Evolutionary conservation across 2,113 vertebrate genomes (phyloP).

Genomic region (Pelecanus crispus): DNA sequence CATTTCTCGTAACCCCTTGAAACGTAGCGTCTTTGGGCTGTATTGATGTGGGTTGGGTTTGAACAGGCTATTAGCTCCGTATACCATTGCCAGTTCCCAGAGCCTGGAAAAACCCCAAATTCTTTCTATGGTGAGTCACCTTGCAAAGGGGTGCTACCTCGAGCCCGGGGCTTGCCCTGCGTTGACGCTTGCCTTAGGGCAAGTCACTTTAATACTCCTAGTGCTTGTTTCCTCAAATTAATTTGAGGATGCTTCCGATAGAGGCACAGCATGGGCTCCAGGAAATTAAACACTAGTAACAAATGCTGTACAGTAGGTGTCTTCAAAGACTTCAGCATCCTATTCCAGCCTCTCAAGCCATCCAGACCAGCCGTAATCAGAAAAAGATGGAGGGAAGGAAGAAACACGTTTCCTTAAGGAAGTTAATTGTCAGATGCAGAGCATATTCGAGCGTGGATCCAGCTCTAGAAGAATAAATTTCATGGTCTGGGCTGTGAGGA

Average conservation of each 20-base stretch:
- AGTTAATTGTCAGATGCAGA: background rate
- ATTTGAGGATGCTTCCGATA: background rate
- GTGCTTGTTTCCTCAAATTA: background rate
- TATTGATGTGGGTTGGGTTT: background rate
- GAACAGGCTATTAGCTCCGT: background rate
- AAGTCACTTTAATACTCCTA: too few relatives aligned
- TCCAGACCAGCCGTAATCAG: background rate
- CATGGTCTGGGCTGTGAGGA: background rate
- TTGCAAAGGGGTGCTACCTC: background rate
- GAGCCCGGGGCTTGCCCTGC: background rate
- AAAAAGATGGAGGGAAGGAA: background rate
- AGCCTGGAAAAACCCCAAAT: background rate
- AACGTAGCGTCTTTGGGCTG: background rate
- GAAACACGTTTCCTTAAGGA: background rate
- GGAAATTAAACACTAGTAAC: background rate
- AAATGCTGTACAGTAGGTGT: rapidly evolving
- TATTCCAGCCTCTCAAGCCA: background rate
- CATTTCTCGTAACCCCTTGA: background rate
- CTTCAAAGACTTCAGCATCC: background rate
- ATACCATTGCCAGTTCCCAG: background rate
- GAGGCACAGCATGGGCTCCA: background rate
- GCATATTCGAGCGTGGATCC: background rate
- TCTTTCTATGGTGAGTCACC: background rate
- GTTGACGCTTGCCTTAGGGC: background rate
- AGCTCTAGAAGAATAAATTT: background rate